A percentile compares a stretch with the other conserved stretches of the same genome.
Conservation (phyloP, 2,113 vertebrate species). For the Girardinichthys multiradiatus region DNA sequence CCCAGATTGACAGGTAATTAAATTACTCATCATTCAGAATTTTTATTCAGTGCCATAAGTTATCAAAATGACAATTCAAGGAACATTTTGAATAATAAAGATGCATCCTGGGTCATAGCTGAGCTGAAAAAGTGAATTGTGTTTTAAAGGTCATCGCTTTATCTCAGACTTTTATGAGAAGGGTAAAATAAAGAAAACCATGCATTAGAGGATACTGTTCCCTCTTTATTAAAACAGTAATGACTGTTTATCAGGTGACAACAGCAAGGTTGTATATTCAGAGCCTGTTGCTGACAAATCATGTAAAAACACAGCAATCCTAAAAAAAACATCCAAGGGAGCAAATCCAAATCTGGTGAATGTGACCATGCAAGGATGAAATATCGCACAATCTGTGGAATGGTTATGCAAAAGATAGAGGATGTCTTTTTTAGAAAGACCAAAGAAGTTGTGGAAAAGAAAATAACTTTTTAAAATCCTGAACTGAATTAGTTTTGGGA, state of each 20-base stretch:
- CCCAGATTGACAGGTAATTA: background rate
- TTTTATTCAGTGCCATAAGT: slow-evolving; percentile 45
- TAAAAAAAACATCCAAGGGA: background rate
- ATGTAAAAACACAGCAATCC: background rate
- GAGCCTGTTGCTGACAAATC: background rate
- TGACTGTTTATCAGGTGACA: background rate
- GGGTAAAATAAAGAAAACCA: slow-evolving; percentile 8
- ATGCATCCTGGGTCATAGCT: background rate
- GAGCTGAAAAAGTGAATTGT: background rate
- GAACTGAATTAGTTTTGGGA: background rate
- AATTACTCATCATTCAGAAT: background rate
- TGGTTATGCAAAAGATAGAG: background rate
- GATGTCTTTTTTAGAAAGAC: background rate
- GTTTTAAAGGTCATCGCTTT: background rate
- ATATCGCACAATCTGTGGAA: slow-evolving; percentile 6
- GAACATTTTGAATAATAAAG: background rate
- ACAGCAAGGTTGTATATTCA: background rate
- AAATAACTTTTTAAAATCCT: background rate
- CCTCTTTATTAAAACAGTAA: background rate
- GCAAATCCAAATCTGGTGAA: too few relatives aligned
- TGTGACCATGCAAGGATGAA: background rate
- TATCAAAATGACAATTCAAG: background rate
- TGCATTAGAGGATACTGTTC: background rate
- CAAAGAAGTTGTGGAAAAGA: background rate
- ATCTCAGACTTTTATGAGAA: slow-evolving; percentile 38